Base-by-base conservation (phyloP, 2,888 invertebrate species). In the Tenodera sinensis region DNA sequence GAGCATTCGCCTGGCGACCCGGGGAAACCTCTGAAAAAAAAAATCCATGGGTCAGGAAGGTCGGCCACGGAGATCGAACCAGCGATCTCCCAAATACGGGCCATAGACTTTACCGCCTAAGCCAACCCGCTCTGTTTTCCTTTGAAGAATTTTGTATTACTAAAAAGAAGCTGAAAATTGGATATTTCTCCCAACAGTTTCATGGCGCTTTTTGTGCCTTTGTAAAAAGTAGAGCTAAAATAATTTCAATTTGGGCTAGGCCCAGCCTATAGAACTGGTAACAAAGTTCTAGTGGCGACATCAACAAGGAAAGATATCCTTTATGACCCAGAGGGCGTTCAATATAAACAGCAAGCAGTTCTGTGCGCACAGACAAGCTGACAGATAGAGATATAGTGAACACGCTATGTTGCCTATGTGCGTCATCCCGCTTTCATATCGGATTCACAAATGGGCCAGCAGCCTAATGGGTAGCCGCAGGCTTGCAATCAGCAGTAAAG, bases 401-500 rank as follows among this genome's bases (percentile, higher is more conserved):
- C 54, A 71, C 20, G 54, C 54, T 15, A 71, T 71, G 54, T 25
- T 71, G 54, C 54, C 54, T 71, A 71, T 27, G 42, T 85, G 42
- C 28, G 87, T 87, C 82, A 30, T 54, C 25, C 81, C n/a, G 87
- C 71, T 87, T 81, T 87, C 87, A 87, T 87, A 87, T 87, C 87
- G 87, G 87, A 87, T 87, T 87, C 88, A 88, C 88, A 88, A 83
- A 83, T 83, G 88, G 71, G 84, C 88, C 83, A 47, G 71, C 83
- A 84, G 88, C 30, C 54, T 88, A 83, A 83, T 83, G 83, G 88
- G 28, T 83, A 84, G 88, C 88, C 88, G 88, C 88, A 88, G 88
- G 88, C 83, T 88, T 84, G 88, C 88, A 88, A 88, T 88, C 88
- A 88, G 47, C 88, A 88, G 88, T 88, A 88, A 88, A 88, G 88